These are phyloP conservation scores for Strigamia transsilvanica DNA, from an alignment of 2,888 invertebrate genomes.

Conservation along the genomic window DNA sequence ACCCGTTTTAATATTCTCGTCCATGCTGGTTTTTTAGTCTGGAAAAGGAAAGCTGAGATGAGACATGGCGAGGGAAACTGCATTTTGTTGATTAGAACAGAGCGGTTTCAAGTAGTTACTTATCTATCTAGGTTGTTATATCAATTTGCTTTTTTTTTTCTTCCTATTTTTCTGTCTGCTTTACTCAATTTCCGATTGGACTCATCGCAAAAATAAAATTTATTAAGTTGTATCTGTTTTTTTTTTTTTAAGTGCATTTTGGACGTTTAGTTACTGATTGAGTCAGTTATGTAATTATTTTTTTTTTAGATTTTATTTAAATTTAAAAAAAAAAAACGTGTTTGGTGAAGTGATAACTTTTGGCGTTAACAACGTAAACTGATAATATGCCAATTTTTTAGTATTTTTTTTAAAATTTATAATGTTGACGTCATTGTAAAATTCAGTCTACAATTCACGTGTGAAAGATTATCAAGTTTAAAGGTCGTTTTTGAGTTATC, in stretches of 20 bases:
- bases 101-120: slow-evolving; percentile 30
- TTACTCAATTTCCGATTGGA: slow-evolving; percentile 24
- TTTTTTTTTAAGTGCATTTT: neutral
- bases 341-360: no score
- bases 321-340: neutral
- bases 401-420: neutral
- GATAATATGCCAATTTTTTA: neutral
- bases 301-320: neutral
- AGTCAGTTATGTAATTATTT: neutral
- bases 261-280: neutral
- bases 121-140: slow-evolving; percentile 15
- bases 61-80: slow-evolving; percentile 13
- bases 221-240: neutral
- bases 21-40: slow-evolving; percentile 17
- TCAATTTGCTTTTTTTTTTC: neutral
- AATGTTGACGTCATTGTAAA: slow-evolving; percentile 17
- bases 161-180: neutral
- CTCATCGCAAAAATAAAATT: neutral
- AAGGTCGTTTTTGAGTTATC: neutral
- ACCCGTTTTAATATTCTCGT: slow-evolving; percentile 36
- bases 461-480: slow-evolving; percentile 15
- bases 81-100: slow-evolving; percentile 10
- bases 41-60: slow-evolving; percentile 21
- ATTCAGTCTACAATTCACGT: slow-evolving; percentile 11
- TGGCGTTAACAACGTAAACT: neutral